Percentiles rank a stretch among this genome's conserved stretches.
These are phyloP conservation scores for Stenotaenia linearis DNA, from an alignment of 2,888 invertebrate species.

Conservation along the genomic window DNA sequence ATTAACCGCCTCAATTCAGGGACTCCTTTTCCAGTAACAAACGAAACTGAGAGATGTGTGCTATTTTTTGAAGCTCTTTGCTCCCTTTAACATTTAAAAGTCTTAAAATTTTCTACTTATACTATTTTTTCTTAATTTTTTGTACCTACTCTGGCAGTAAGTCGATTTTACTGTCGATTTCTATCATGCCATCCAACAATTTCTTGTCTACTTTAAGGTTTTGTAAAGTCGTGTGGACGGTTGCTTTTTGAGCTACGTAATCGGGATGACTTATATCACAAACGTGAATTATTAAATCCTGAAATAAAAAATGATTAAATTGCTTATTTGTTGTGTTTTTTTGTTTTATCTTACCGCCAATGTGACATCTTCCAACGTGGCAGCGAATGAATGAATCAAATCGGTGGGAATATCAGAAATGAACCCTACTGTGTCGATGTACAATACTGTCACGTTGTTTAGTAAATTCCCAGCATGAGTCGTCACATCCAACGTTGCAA, in stretches of 20 bases:
- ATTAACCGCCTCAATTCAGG: background rate
- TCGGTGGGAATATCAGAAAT: slow-evolving; percentile 74
- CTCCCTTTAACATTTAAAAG: background rate
- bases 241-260: slow-evolving; percentile 59
- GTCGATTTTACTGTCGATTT: slow-evolving; percentile 72
- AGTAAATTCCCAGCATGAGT: slow-evolving; percentile 65
- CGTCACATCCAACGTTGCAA: slow-evolving; percentile 81
- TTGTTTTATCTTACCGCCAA: slow-evolving; percentile 54
- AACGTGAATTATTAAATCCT: slow-evolving; percentile 75
- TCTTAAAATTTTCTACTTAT: background rate
- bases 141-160: slow-evolving; percentile 43
- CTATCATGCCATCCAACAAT: slow-evolving; percentile 55
- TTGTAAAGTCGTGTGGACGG: slow-evolving; percentile 62
- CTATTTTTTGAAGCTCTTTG: background rate
- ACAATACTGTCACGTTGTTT: slow-evolving; percentile 58
- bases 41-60: background rate
- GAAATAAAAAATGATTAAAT: slow-evolving; percentile 39
- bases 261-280: slow-evolving; percentile 72
- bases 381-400: slow-evolving; percentile 70
- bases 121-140: background rate
- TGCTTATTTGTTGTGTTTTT: background rate
- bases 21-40: background rate
- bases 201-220: slow-evolving; percentile 51
- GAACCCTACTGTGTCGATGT: slow-evolving; percentile 80
- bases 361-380: slow-evolving; percentile 73